Evolutionary conservation across 2,113 vertebrate genomes (phyloP).

Genomic region (Empidonax traillii): DNA sequence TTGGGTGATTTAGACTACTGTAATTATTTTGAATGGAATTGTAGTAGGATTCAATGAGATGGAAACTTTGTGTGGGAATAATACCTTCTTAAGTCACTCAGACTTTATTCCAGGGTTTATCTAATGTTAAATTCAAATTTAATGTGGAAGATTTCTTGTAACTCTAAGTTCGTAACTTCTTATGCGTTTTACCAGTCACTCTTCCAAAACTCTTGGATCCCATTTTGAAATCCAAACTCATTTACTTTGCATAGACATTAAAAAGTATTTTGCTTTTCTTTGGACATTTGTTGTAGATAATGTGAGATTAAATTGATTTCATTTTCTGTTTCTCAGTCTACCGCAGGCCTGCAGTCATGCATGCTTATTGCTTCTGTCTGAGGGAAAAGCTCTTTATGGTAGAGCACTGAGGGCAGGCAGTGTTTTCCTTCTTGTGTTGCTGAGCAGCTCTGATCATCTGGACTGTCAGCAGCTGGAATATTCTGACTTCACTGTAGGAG

Average conservation of each 20-base stretch:
- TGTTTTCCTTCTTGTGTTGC: background rate
- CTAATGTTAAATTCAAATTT: background rate
- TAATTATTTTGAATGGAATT: background rate
- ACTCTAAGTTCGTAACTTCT: background rate
- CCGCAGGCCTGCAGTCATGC: background rate
- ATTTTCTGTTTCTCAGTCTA: background rate
- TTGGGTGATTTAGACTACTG: background rate
- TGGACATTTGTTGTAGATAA: background rate
- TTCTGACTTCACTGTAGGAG: background rate
- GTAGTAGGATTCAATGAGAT: background rate
- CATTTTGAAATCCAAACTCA: background rate
- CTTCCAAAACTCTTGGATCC: background rate
- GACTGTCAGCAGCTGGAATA: background rate
- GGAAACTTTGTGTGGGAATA: background rate
- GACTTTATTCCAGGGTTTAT: background rate
- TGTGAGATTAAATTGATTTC: background rate
- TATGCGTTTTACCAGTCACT: background rate
- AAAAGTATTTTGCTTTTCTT: background rate
- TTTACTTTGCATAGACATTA: background rate
- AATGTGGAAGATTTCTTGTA: background rate
- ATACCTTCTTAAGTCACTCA: background rate
- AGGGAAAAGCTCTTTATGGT: background rate
- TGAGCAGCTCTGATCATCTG: background rate
- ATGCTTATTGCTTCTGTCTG: background rate
- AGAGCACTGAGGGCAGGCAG: background rate